Evolutionary conservation across 2,113 vertebrate genomes (phyloP), one percentile per base, ranked within the genome.

Genomic region (Illadopsis cleaveri): DNA sequence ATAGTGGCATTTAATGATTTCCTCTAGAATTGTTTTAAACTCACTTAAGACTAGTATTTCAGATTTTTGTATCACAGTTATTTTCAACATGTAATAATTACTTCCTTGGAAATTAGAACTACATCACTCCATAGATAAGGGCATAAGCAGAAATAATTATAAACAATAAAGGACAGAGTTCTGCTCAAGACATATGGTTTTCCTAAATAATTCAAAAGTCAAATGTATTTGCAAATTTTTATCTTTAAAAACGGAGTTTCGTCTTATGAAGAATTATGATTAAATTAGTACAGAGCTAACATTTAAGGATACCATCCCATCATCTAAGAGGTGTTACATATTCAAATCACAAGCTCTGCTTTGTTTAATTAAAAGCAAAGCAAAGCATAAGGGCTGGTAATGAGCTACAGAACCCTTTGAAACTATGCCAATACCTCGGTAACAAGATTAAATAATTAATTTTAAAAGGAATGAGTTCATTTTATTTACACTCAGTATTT

Each of bases 351-450:
- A 86, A 88, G 54, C 79, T 93, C 82, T 92, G 48, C 45, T 96
- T 94, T 92, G 68, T 95, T 92, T 96, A 97, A 96, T 93, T 95
- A 96, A 95, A 91, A 86, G 64, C 86, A 80, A 96, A 96, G 86
- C 47, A 80, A 93, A 90, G 66, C 76, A 89, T 77, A 88, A 95
- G 77, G 91, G 47, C 64, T 83, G n/a, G 66, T 87, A 91, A 91
- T 53, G 61, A 92, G 84, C 81, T 81, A 91, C 15, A 86, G 82
- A 82, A 86, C 37, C 69, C 83, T 95, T 93, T 89, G 91, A 92
- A 94, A 89, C 28, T 38, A 38, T 68, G 51, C 68, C 78, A 77
- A 40, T 45, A 51, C 48, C 18, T 80, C 37, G 48, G 45, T 65
- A 87, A 87, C 2, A 4, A 94, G 83, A 82, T 77, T 81, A 82